phyloP scores from a whole-genome alignment of 1,140 invertebrate species.

The Samia ricini region DNA sequence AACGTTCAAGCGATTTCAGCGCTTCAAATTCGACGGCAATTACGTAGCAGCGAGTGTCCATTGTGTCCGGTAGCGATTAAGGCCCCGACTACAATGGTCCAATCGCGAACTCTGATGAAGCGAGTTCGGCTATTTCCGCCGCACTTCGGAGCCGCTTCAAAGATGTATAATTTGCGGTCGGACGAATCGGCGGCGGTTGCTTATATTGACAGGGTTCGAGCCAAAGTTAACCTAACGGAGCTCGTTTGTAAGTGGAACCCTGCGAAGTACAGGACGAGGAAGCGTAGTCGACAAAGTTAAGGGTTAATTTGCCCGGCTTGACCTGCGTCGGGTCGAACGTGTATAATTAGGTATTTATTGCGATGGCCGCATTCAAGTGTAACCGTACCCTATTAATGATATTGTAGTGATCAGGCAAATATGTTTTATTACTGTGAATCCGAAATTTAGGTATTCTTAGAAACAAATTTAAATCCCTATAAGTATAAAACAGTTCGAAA shows the following conservation, averaged over 20 bases:
- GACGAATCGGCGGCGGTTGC: conserved; percentile 55
- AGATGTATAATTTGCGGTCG: conserved; percentile 70
- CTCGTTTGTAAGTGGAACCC: conserved; percentile 47
- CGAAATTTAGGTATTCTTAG: too few species aligned
- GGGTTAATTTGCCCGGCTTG: conserved; percentile 36
- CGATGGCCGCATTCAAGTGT: neutral
- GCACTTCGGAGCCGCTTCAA: conserved; percentile 51
- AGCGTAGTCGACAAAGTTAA: conserved; percentile 29
- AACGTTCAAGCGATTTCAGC: conserved; percentile 57
- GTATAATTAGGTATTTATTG: conserved; percentile 12
- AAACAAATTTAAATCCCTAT: too few species aligned
- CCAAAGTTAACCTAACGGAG: conserved; percentile 36
- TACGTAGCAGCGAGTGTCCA: conserved; percentile 63
- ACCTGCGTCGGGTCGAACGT: conserved; percentile 23
- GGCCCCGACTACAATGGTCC: conserved; percentile 57
- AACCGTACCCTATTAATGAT: neutral
- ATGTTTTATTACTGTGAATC: too few species aligned
- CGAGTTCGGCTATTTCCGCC: conserved; percentile 64
- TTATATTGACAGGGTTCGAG: conserved; percentile 50
- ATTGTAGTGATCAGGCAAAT: neutral
- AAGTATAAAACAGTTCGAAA: too few species aligned
- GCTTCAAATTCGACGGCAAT: conserved; percentile 64
- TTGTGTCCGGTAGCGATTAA: conserved; percentile 67
- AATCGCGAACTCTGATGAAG: conserved; percentile 70
- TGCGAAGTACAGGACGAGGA: conserved; percentile 23